Evolutionary conservation across 64 coral and sea anemone genomes (phyloP), one percentile per base, ranked within the genome.

Genomic region (Trachythela sp.): DNA sequence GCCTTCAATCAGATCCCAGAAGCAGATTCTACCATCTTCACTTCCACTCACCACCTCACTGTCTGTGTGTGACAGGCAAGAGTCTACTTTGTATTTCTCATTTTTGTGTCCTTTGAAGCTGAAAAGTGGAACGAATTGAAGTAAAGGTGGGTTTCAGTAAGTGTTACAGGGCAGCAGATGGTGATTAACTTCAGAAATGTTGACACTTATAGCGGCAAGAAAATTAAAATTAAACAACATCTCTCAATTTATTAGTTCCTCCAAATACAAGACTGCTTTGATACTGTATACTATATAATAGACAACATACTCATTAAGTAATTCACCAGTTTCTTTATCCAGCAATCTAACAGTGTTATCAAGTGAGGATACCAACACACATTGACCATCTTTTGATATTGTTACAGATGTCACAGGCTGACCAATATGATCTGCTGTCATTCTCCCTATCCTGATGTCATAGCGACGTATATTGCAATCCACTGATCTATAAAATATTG

Each of bases 61-160:
- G 85, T 97, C 95, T 2, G 92, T 94, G 85, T 94, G 91, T 24
- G 83, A 94, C 38, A 97, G 86, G 77, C 95, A 97, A n/a, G 90
- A 92, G 48, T 97, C 95, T 37, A 97, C 85, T 90, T 92, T 97
- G 54, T 97, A 94, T 88, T 97, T 93, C 67, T 91, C 94, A 83
- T 97, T 97, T 31, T 68, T 52, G 84, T 97, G 95, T 41, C 95
- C 95, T 92, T 90, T 94, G 86, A 97, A 97, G 27, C 95, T 97
- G 48, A 54, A 86, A 83, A 31, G 77, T 76, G 48, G 39, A 83
- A 13, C 8, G 22, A 36, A 39, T 24, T 83, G 13, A 42, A 49
- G 71, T 1, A 37, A 43, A 32, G 4, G 35, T 42, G 1, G 59
- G 4, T 84, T 40, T 24, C 42, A 45, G 11, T 6, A 6, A 45